Evolutionary conservation across 2,888 invertebrate genomes (phyloP).

Genomic region (Tineola bisselliella): DNA sequence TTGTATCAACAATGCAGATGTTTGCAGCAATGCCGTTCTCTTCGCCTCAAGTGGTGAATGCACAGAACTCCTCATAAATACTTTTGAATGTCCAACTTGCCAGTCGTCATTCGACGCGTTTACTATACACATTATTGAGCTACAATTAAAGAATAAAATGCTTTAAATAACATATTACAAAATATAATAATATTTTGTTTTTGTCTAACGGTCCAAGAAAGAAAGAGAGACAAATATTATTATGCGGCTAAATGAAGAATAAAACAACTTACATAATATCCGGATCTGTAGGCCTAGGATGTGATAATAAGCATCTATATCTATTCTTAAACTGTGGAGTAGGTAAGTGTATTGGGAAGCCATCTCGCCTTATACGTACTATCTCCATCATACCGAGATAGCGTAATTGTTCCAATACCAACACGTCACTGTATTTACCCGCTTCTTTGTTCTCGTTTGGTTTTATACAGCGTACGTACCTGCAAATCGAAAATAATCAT

Average conservation of each 20-base stretch:
- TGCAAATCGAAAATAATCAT: constrained; percentile 28
- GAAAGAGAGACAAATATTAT: not conserved
- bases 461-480: constrained; percentile 92
- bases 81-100: constrained; percentile 89
- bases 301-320: constrained; percentile 79
- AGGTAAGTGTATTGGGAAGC: constrained; percentile 86
- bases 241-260: not conserved
- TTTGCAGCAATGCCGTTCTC: constrained; percentile 73
- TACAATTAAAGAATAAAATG: constrained; percentile 22
- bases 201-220: not conserved
- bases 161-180: too few species aligned
- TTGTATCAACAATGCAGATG: constrained; percentile 79
- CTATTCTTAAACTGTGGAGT: constrained; percentile 79
- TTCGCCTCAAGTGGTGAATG: constrained; percentile 87
- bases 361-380: constrained; percentile 88
- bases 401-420: constrained; percentile 87
- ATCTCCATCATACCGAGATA: constrained; percentile 95
- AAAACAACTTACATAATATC: constrained; percentile 33
- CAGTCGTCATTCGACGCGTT: constrained; percentile 80
- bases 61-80: constrained; percentile 83
- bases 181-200: not conserved
- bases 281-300: constrained; percentile 40
- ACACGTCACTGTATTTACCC: constrained; percentile 79
- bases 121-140: constrained; percentile 67
- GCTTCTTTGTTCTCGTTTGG: constrained; percentile 87